A percentile compares a stretch with the other conserved stretches of the same genome.
These are phyloP conservation scores for Ganaspis sp. DNA, from an alignment of 1,140 invertebrate genomes.

Conservation along the genomic window DNA sequence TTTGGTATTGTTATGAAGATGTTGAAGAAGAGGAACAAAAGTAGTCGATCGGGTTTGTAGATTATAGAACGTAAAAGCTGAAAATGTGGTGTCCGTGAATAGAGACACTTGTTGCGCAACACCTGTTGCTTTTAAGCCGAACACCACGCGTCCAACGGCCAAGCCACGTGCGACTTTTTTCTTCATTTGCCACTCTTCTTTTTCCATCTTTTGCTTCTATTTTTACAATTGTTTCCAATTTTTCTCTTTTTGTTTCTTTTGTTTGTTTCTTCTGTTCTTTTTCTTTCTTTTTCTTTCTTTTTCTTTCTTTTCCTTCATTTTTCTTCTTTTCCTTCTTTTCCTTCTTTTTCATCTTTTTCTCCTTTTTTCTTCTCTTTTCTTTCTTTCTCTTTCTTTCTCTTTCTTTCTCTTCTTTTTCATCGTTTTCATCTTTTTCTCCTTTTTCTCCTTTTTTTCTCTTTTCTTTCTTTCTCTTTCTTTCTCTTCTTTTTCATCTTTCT, in stretches of 20 bases:
- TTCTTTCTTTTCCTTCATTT: no score
- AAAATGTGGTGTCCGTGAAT: slow-evolving; percentile 23
- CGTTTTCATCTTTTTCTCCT: not conserved
- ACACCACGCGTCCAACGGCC: slow-evolving; percentile 2
- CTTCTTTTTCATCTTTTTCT: not conserved
- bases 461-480: no score
- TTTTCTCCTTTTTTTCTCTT: no score
- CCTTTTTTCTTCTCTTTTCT: not conserved
- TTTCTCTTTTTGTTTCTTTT: not conserved
- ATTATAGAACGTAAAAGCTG: not conserved
- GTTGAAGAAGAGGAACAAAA: not conserved
- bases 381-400: not conserved
- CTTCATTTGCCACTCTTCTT: no score
- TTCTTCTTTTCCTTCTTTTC: not conserved
- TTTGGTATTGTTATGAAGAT: not conserved
- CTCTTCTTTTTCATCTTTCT: no score
- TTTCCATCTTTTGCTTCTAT: no score
- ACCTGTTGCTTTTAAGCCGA: slow-evolving; percentile 57
- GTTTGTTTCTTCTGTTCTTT: not conserved
- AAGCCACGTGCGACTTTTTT: slow-evolving; percentile 22
- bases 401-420: not conserved
- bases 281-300: not conserved
- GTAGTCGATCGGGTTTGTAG: slow-evolving; percentile 34
- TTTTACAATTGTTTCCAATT: no score
- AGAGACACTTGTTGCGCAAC: slow-evolving; percentile 63